Base-by-base conservation (phyloP, 2,888 invertebrate genomes). In the Drosophila barbarae region DNA sequence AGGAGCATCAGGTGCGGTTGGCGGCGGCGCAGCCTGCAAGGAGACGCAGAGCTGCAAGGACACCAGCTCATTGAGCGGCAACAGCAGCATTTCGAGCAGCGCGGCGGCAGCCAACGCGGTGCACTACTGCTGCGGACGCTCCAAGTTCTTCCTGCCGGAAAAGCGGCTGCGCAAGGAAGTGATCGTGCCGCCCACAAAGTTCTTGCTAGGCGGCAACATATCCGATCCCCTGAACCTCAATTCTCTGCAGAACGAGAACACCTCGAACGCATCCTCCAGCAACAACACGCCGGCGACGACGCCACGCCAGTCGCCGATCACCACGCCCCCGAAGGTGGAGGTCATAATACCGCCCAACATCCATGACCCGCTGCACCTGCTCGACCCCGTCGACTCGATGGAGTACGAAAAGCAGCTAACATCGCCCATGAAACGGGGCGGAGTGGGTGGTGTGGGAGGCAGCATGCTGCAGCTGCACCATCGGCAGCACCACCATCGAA, bases 181-280 rank as follows among this genome's bases (percentile, higher is more conserved):
- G 57, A 93, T 95, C 74, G 95, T 96, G 81, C 94, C 96, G 53
- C 98, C 98, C 0, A 96, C 96, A 1, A 97, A 97, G 89, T 98
- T 98, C 90, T 72, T 88, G 12, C 92, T 98, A 2, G 98, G 98
- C 44, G 98, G 98, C 9, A 98, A 97, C 89, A 98, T 98, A 75
- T 95, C 95, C 75, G 98, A 98, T 91, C 98, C 98, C 0, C 90
- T 98, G 46, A 98, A 98, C 90, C 90, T 98, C 67, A 97, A 96
- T 86, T 97, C 97, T 86, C 91, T 98, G 80, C 96, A 94, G 89
- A 94, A 95, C 87, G 95, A 95, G 87, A 94, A 94, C 77, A 74
- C 79, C 5, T 86, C 85, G 36, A 87, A 86, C 69, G 93, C 93
- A 8, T 94, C 95, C 92, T 94, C 95, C 0, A 88, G 84, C 66